A percentile compares a stretch with the other conserved stretches of the same genome.
Conservation (phyloP, 2,888 invertebrate genomes). For the Stictocephala bisonia region DNA sequence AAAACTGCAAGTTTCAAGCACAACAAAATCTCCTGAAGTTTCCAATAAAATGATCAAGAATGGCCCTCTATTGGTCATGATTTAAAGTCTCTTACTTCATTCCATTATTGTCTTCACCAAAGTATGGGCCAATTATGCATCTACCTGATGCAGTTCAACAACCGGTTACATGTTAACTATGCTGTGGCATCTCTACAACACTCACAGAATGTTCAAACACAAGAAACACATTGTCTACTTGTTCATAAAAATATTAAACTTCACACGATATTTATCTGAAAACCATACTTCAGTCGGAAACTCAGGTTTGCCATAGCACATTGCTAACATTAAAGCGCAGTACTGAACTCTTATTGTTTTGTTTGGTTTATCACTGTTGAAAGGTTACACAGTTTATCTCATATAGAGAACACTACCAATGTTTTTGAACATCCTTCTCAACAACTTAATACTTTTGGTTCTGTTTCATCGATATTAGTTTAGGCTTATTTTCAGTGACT, state of each 20-base stretch:
- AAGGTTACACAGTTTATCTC: background rate
- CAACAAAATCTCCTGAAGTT: background rate
- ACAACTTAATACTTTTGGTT: background rate
- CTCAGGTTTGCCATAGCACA: background rate
- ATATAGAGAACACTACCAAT: background rate
- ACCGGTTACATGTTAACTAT: background rate
- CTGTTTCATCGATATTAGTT: background rate
- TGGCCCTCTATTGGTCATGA: background rate
- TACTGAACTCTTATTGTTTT: background rate
- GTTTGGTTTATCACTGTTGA: background rate
- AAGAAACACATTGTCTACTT: background rate
- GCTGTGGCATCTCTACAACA: slow-evolving; percentile 5
- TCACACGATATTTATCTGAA: background rate
- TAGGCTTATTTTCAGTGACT: background rate
- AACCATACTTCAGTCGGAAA: slow-evolving; percentile 1
- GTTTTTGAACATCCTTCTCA: background rate
- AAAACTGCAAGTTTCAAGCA: background rate
- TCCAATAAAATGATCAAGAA: background rate
- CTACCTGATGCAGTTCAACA: background rate
- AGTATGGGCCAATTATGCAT: background rate
- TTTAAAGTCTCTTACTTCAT: background rate
- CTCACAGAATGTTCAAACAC: background rate
- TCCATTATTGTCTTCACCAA: background rate
- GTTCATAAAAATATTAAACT: background rate
- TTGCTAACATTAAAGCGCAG: slow-evolving; percentile 6